These are phyloP conservation scores for Gopherus evgoodei DNA, from an alignment of 2,113 vertebrate genomes.

Conservation along the genomic window DNA sequence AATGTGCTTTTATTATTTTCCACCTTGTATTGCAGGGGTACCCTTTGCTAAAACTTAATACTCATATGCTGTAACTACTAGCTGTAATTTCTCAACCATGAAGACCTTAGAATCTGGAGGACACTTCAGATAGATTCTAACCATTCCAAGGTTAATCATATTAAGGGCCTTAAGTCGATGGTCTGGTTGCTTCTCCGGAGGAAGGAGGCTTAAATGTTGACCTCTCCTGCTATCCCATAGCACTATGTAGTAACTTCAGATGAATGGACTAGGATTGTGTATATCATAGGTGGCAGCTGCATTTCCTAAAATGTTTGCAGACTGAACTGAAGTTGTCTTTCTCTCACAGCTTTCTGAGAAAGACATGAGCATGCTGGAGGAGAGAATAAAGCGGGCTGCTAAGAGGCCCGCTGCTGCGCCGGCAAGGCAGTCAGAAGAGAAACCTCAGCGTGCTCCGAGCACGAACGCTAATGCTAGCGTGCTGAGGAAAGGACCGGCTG, in stretches of 20 bases:
- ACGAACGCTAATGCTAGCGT: conserved; percentile 84
- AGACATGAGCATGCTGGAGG: conserved; percentile 99
- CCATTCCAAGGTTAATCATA: background rate
- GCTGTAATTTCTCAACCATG: background rate
- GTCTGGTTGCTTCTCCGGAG: background rate
- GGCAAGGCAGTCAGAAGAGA: conserved; percentile 86
- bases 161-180: background rate
- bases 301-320: background rate
- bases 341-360: conserved; percentile 93
- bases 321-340: background rate
- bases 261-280: background rate
- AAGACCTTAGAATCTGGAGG: background rate
- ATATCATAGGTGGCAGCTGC: background rate
- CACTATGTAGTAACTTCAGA: background rate
- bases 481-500: conserved; percentile 86
- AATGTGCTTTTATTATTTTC: background rate
- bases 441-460: conserved; percentile 82
- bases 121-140: background rate
- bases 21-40: background rate
- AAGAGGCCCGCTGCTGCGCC: conserved; percentile 88
- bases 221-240: background rate
- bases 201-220: no score
- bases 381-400: conserved; percentile 95
- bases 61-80: background rate
- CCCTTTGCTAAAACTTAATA: background rate